Percentiles rank a stretch among this genome's conserved stretches.
These are phyloP conservation scores for Myotis planiceps DNA, from an alignment of 2,797 vertebrate species.

Conservation along the genomic window DNA sequence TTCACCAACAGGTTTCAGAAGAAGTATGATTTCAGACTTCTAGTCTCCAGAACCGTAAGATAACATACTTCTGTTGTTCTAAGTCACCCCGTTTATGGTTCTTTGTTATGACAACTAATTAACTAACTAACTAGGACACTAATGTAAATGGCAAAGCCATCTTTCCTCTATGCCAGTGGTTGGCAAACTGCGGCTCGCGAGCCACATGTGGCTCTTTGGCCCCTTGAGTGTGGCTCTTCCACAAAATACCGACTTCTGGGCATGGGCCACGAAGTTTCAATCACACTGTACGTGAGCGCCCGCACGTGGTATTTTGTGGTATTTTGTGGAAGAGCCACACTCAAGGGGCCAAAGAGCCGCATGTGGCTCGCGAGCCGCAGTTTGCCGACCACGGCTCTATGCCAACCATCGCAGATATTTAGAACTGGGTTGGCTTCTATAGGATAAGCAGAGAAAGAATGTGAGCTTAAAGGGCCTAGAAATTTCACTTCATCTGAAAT, in stretches of 20 bases:
- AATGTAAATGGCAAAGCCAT: not conserved
- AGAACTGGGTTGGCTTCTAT: not conserved
- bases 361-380: too few species aligned
- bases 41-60: not conserved
- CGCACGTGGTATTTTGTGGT: too few species aligned
- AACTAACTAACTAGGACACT: not conserved
- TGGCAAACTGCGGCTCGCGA: fast-evolving
- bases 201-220: too few species aligned
- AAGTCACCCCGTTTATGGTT: not conserved
- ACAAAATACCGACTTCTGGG: too few species aligned
- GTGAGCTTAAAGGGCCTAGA: not conserved
- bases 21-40: not conserved
- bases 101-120: not conserved
- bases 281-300: too few species aligned
- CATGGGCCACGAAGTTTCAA: too few species aligned
- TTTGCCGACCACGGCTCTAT: not conserved
- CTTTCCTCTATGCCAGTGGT: not conserved
- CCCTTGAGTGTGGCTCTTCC: too few species aligned
- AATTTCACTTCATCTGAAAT: not conserved
- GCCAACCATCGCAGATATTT: not conserved
- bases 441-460: not conserved
- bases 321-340: too few species aligned
- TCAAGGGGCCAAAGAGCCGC: too few species aligned
- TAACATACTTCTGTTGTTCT: not conserved
- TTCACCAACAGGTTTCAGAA: not conserved